phyloP scores from a whole-genome alignment of 2,797 vertebrate species.

The Myotis daubentonii region DNA sequence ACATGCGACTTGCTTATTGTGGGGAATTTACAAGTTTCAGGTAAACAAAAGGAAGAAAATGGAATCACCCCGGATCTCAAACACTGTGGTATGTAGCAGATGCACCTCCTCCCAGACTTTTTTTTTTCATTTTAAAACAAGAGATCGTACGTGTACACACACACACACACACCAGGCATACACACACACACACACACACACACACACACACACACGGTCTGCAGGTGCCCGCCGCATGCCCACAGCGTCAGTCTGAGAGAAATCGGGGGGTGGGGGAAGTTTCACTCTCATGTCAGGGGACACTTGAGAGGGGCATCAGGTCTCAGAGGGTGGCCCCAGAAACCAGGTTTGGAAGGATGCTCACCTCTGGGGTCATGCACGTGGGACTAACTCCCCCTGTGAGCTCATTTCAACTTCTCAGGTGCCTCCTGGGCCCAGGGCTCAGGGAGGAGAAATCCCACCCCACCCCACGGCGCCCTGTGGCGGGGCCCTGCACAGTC shows the following conservation, averaged over 20 bases:
- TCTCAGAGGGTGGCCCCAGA: not conserved
- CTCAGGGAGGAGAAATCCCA: not conserved
- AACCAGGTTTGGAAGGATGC: not conserved
- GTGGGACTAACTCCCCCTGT: not conserved
- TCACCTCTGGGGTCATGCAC: not conserved
- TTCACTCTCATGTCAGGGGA: rapidly evolving
- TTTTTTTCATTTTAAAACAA: not conserved
- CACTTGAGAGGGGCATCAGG: not conserved
- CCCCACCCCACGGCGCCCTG: too few relatives aligned
- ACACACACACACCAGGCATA: too few relatives aligned
- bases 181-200: too few relatives aligned
- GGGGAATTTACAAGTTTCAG: slow-evolving; percentile 18
- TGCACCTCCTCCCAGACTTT: not conserved
- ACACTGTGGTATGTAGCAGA: not conserved
- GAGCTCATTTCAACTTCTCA: not conserved
- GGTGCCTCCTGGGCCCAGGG: not conserved
- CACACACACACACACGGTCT: too few relatives aligned
- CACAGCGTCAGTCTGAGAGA: not conserved
- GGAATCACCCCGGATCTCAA: not conserved
- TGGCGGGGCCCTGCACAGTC: not conserved
- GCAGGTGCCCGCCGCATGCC: not conserved
- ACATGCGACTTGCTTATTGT: not conserved
- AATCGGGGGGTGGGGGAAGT: rapidly evolving
- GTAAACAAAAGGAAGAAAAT: not conserved
- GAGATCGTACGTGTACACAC: rapidly evolving